Percentiles rank a stretch among this genome's conserved stretches.
These are phyloP conservation scores for Pangasius mekongensis DNA, from an alignment of 2,797 vertebrate species.

Conservation along the genomic window DNA sequence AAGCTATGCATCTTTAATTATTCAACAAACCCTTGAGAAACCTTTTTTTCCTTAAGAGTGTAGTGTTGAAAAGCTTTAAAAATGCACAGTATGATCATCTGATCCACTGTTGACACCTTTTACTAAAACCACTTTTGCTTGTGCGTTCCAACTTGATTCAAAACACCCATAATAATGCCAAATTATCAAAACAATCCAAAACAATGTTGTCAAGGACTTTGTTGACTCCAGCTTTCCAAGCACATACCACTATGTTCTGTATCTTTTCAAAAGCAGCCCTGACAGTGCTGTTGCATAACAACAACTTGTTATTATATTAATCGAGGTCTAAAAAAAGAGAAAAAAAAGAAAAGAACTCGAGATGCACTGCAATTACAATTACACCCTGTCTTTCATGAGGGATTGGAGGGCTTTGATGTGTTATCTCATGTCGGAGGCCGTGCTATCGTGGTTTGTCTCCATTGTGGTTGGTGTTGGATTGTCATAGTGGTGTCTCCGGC, in stretches of 20 bases:
- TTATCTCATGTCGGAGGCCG: constrained; percentile 4
- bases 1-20: neutral
- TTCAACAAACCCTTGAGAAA: neutral
- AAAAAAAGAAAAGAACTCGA: neutral
- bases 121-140: neutral
- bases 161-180: constrained; percentile 15
- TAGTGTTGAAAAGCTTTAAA: neutral
- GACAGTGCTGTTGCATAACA: constrained; percentile 35
- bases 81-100: no score
- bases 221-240: constrained; percentile 32
- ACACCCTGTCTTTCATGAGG: neutral
- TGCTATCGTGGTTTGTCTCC: neutral
- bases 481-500: neutral
- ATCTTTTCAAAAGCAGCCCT: constrained; percentile 29
- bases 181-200: constrained; percentile 32
- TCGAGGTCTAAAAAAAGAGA: neutral
- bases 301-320: constrained; percentile 11
- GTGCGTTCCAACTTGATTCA: neutral
- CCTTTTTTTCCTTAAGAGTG: no score
- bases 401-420: neutral
- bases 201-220: constrained; percentile 34
- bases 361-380: neutral
- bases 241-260: constrained; percentile 25
- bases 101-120: neutral
- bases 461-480: constrained; percentile 2